Base-by-base conservation (phyloP, 1,140 invertebrate species). In the Drosophila serrata region DNA sequence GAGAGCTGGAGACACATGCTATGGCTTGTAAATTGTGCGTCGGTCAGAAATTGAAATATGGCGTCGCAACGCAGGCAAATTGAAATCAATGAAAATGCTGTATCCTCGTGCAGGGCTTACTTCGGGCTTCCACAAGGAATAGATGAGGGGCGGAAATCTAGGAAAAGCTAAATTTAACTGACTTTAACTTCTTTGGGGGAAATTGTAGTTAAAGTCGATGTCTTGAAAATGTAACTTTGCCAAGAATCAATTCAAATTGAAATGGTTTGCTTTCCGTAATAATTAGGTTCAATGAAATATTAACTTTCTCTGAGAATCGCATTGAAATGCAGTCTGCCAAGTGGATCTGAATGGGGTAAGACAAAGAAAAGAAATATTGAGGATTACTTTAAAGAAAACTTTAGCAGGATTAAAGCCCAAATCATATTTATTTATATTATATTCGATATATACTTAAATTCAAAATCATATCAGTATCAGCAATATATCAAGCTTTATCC, bases 41-140 rank as follows among this genome's bases (percentile, higher is more conserved):
- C 85, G 81, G 81, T 84, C 81, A 85, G 85, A 90, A 90, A 81
- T 81, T 90, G 85, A 90, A 90, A 90, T 90, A 90, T 90, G 85
- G 85, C 85, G 86, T 79, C 76, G 81, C 80, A 90, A 81, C 59
- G 68, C 75, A 77, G 82, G 77, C 80, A 90, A 90, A 90, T 90
- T 88, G 74, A 90, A 90, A 85, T 90, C 85, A 85, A 90, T 90
- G 85, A 90, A 90, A 81, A 70, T 56, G 62, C 73, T 77, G 46
- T 67, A 37, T 55, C 37, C 69, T 59, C 42, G 61, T 37, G 31
- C 17, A 27, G n/a, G 62, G 46, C 33, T 57, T 57, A 48, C 24
- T 24, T 8, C 19, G 51, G 51, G 13, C 33, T 37, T 37, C 8
- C 31, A 22, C 13, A 43, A 9, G 19, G 27, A 11, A 39, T 12